Evolutionary conservation across 2,797 vertebrate species (phyloP), one percentile per base, ranked within the genome.

Genomic region (Hoplostethus atlanticus): DNA sequence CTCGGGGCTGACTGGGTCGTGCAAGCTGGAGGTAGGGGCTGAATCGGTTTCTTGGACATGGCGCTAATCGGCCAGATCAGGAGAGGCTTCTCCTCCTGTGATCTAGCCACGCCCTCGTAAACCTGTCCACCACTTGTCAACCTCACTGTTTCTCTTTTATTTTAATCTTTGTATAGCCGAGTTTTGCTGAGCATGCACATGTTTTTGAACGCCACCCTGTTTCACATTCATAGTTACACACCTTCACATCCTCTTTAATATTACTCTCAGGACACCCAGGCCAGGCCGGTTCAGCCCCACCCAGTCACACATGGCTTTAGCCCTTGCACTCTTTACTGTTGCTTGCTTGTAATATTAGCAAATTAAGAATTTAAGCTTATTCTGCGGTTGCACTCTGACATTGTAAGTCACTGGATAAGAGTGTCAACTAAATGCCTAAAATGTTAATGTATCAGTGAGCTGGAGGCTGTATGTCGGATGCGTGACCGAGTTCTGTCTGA

Each of bases 1-100:
- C 80, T 61, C 65, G 11, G 64, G 82, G 78, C 81, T 87, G 80
- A 78, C 75, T 74, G 87, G 90, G 89, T 92, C 86, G 92, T n/a
- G 65, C 64, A 84, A 81, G 79, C 84, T 57, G 75, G 64, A 46
- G 46, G 76, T 50, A n/a, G 31, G 56, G 65, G 60, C 59, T 71
- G 66, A 69, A 71, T 61, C 46, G 42, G 64, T 62, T 51, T 5
- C 70, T 72, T 68, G 65, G 71, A 77, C 75, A 73, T 59, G 38
- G 12, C 2, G 48, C 65, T 93, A 88, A 91, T 91, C 73, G 59
- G 84, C 77, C 88, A 68, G 73, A 62, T 66, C 54, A 71, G 47
- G 58, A 65, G 76, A 78, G 81, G 86, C 75, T 83, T 85, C 84
- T 82, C 74, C 61, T 90, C 84, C 83, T 40, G 65, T 89, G 88